phyloP scores from a whole-genome alignment of 2,113 vertebrate species.

The Corythoichthys haematopterus region DNA sequence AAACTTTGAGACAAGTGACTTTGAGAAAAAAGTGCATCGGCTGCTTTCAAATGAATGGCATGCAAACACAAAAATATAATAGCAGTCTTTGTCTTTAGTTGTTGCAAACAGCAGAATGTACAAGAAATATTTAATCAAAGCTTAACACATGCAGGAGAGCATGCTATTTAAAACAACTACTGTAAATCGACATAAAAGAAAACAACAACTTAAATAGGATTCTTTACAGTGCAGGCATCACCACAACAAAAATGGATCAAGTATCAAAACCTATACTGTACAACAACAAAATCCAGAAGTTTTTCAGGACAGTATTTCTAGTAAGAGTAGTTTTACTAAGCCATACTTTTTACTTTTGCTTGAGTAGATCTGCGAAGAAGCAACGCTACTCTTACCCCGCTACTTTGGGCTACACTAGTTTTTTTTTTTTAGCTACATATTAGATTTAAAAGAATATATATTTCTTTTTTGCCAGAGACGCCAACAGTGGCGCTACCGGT shows the following conservation, averaged over 20 bases:
- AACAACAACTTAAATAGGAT: background rate
- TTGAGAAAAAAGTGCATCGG: background rate
- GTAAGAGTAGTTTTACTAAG: too few relatives aligned
- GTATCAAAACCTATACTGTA: too few relatives aligned
- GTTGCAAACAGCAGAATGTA: background rate
- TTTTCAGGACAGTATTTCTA: too few relatives aligned
- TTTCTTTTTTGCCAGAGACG: too few relatives aligned
- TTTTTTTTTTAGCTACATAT: too few relatives aligned
- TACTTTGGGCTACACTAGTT: too few relatives aligned
- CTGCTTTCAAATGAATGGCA: constrained; percentile 26
- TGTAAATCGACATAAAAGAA: background rate
- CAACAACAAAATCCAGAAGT: too few relatives aligned
- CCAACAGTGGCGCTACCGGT: too few relatives aligned
- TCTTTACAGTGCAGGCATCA: background rate
- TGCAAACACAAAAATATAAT: background rate
- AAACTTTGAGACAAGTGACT: constrained; percentile 30
- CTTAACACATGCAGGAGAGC: constrained; percentile 29
- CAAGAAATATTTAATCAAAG: constrained; percentile 2
- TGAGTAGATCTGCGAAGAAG: too few relatives aligned
- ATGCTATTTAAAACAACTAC: constrained; percentile 15
- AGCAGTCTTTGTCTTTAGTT: background rate
- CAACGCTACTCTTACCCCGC: too few relatives aligned
- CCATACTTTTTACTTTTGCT: too few relatives aligned
- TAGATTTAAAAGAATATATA: too few relatives aligned
- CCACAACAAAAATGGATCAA: background rate